Evolutionary conservation across 1,140 invertebrate genomes (phyloP), one percentile per base, ranked within the genome.

Genomic region (Leptonema lineaticorne): DNA sequence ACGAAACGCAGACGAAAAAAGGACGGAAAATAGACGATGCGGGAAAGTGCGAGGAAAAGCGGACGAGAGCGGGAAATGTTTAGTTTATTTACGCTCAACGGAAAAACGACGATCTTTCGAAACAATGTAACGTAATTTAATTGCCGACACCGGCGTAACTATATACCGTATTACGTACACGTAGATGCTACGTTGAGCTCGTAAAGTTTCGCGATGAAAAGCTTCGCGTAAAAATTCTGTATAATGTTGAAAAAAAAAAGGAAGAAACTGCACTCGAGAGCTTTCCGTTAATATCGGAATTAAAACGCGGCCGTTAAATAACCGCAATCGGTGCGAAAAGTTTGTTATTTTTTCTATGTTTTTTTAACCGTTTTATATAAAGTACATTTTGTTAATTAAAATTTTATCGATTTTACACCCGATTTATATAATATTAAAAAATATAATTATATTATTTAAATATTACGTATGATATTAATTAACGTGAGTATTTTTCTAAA

Each of bases 121-220:
- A 41, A 41, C 37, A 41, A 41, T 41, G 37, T 41, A 41, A 41
- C 37, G 11, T 41, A 41, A 41, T 41, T 41, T 41, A 41, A 41
- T 41, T 41, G 37, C 37, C n/a, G n/a, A n/a, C n/a, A n/a, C n/a
- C n/a, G n/a, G n/a, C n/a, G n/a, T n/a, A n/a, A n/a, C n/a, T n/a
- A n/a, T n/a, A n/a, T n/a, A n/a, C n/a, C n/a, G 2, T 16, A 16
- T 11, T 33, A 33, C 30, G 11, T 33, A 11, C 37, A 41, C 37
- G 37, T 14, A 16, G 37, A n/a, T n/a, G n/a, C n/a, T n/a, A n/a
- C n/a, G n/a, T n/a, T 41, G 37, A 41, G 37, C 11, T 41, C 37
- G 37, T 29, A 58, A 58, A 58, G 50, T 58, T 18, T 48, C 46
- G 6, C 14, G 16, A 48, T 48, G 16, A 48, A 48, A 18, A 22